Conservation (phyloP, 2,113 vertebrate species). For the Ibidorhyncha struthersii region DNA sequence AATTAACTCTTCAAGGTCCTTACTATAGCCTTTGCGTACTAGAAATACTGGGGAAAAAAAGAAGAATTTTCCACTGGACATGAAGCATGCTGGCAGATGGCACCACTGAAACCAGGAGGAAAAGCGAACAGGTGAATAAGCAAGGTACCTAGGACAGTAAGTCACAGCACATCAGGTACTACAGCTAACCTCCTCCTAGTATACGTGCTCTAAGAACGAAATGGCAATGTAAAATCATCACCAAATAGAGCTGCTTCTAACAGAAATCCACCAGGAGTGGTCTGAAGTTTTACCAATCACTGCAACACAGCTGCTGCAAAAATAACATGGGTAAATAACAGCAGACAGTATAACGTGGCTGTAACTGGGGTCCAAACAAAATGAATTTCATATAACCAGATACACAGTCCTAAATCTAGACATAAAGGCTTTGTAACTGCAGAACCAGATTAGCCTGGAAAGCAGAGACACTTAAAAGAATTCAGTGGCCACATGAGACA, state of each 20-base stretch:
- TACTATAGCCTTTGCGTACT: not conserved
- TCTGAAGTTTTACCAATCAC: not conserved
- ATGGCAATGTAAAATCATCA: not conserved
- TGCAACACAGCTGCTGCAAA: not conserved
- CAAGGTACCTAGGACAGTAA: not conserved
- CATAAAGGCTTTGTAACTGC: not conserved
- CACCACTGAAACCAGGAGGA: not conserved
- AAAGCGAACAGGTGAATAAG: not conserved
- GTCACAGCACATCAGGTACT: not conserved
- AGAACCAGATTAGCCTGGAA: not conserved
- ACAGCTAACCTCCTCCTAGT: not conserved
- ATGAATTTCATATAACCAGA: not conserved
- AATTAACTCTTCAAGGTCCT: not conserved
- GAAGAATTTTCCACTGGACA: not conserved
- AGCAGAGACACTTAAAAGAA: not conserved
- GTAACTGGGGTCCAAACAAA: not conserved
- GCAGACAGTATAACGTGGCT: not conserved
- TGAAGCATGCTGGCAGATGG: not conserved
- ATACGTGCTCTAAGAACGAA: not conserved
- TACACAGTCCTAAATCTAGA: not conserved
- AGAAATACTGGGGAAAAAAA: not conserved
- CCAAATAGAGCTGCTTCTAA: not conserved
- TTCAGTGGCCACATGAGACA: not conserved
- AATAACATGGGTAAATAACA: not conserved
- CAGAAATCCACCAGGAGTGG: not conserved